These are phyloP conservation scores for Procambarus clarkii DNA, from an alignment of 1,140 invertebrate species.

Conservation along the genomic window DNA sequence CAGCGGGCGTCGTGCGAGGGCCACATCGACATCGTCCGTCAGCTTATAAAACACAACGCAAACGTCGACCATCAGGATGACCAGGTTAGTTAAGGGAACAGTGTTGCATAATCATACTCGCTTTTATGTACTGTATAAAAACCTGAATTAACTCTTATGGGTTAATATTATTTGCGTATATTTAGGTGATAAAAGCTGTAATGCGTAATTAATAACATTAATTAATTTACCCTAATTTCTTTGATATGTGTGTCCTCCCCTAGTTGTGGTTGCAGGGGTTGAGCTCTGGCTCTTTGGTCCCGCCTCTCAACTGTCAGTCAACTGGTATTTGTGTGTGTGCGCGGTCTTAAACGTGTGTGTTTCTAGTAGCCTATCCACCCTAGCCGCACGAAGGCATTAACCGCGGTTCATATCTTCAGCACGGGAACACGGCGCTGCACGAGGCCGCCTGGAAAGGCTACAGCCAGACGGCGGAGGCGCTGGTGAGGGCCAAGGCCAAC, in stretches of 20 bases:
- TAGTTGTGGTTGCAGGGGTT: too few species aligned
- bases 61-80: slow-evolving; percentile 86
- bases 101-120: too few species aligned
- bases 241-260: too few species aligned
- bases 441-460: slow-evolving; percentile 96
- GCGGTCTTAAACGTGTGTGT: background rate
- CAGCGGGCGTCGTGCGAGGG: slow-evolving; percentile 90
- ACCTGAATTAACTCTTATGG: too few species aligned
- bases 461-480: slow-evolving; percentile 87
- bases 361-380: background rate
- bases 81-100: slow-evolving; percentile 79
- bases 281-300: too few species aligned
- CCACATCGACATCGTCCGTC: slow-evolving; percentile 84
- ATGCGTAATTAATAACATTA: too few species aligned
- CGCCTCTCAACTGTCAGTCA: too few species aligned
- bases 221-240: too few species aligned
- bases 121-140: too few species aligned
- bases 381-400: background rate
- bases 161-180: too few species aligned
- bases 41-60: slow-evolving; percentile 83
- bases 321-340: too few species aligned
- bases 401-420: slow-evolving; percentile 77
- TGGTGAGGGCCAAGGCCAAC: slow-evolving; percentile 83
- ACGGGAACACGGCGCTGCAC: slow-evolving; percentile 94
- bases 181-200: too few species aligned